phyloP scores from a whole-genome alignment of 1,140 invertebrate species.

The Micrasema longulum region DNA sequence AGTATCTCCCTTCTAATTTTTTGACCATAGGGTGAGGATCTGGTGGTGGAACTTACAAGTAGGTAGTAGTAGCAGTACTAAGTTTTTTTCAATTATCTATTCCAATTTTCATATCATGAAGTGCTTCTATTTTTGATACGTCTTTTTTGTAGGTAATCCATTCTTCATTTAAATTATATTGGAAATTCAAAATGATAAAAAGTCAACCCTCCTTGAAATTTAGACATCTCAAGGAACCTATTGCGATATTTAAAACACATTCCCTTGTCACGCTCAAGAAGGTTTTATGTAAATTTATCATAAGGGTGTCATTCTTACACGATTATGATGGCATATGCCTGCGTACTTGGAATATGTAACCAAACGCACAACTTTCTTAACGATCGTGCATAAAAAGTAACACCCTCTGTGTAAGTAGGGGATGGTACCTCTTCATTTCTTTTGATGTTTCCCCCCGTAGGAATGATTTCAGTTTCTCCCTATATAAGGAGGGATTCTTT shows the following conservation, averaged over 20 bases:
- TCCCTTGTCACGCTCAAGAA: slow-evolving; percentile 18
- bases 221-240: no score
- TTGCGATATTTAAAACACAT: slow-evolving; percentile 34
- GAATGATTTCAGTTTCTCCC: slow-evolving; percentile 10
- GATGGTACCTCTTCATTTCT: slow-evolving; percentile 21
- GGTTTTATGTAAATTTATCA: slow-evolving; percentile 39
- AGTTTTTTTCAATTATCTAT: no score
- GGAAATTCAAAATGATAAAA: no score
- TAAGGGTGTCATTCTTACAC: slow-evolving; percentile 20
- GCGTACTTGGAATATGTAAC: slow-evolving; percentile 13
- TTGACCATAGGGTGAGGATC: no score
- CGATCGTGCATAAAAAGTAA: slow-evolving; percentile 31
- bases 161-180: no score
- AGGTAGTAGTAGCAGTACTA: no score
- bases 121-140: no score
- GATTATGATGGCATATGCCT: slow-evolving; percentile 33
- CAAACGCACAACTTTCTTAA: slow-evolving; percentile 29
- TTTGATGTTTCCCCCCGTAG: slow-evolving; percentile 20
- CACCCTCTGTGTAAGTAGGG: background rate
- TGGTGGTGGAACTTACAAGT: no score
- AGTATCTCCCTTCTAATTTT: no score
- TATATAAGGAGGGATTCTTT: slow-evolving; percentile 16
- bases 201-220: no score
- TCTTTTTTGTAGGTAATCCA: no score
- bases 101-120: no score